Evolutionary conservation across 2,888 invertebrate genomes (phyloP).

Genomic region (Rhogogaster chlorosoma): DNA sequence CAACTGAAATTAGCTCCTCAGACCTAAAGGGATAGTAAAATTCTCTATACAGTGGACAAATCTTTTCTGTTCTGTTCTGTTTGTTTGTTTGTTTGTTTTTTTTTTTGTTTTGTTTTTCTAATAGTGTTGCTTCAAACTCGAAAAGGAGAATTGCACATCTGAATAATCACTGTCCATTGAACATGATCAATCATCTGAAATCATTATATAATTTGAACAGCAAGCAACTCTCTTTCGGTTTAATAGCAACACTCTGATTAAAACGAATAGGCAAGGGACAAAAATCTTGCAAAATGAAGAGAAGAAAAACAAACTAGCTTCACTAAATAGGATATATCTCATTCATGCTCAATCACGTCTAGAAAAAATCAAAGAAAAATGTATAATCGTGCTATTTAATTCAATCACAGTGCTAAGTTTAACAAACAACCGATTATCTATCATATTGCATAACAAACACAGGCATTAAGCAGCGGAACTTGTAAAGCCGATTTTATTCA

Average conservation of each 20-base stretch:
- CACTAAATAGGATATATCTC: background rate
- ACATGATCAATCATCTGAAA: constrained; percentile 29
- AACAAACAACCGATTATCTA: background rate
- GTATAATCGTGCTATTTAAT: background rate
- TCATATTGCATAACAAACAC: background rate
- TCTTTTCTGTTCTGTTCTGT: background rate
- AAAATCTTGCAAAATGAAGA: constrained; percentile 20
- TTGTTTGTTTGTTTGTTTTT: no score
- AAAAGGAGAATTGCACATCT: constrained; percentile 13
- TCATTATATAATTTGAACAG: constrained; percentile 1
- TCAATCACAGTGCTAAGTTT: background rate
- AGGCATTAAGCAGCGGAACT: background rate
- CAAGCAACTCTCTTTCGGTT: constrained; percentile 6
- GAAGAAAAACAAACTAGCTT: background rate
- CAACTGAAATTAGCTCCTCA: constrained; percentile 70
- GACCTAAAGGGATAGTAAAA: constrained; percentile 64
- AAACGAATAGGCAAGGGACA: constrained; percentile 4
- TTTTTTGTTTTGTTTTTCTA: background rate
- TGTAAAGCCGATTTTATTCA: background rate
- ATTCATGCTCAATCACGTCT: background rate
- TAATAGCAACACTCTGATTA: constrained; percentile 20
- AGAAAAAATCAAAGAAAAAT: background rate
- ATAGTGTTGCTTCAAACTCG: constrained; percentile 27
- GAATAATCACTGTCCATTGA: background rate
- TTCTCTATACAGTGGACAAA: constrained; percentile 2